Evolutionary conservation across 1,140 invertebrate genomes (phyloP).

Genomic region (Globodera ellingtonae): DNA sequence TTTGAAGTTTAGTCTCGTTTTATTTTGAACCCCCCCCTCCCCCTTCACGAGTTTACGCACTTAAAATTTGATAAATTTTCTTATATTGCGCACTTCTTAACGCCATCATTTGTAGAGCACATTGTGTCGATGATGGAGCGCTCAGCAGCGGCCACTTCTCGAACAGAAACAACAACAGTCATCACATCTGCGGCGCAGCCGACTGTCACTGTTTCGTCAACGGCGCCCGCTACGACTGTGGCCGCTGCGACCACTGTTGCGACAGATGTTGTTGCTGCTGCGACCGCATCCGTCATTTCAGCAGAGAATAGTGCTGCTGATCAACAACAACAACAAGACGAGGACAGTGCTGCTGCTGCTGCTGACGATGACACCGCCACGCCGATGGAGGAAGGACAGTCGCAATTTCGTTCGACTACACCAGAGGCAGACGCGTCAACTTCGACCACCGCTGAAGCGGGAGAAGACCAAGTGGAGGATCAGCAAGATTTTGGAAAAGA

Average conservation of each 20-base stretch:
- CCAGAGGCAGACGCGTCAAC: not conserved
- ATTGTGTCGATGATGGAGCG: conserved; percentile 13
- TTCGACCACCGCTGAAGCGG: not conserved
- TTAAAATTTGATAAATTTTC: too few species aligned
- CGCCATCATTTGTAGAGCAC: not conserved
- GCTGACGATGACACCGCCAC: not conserved
- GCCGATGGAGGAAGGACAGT: not conserved
- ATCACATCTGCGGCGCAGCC: not conserved
- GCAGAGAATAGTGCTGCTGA: not conserved
- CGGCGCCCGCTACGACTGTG: not conserved
- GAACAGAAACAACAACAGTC: conserved; percentile 2
- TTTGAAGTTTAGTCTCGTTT: too few species aligned
- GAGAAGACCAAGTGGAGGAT: not conserved
- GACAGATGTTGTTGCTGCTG: conserved; percentile 10
- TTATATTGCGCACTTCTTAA: too few species aligned
- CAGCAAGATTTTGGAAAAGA: not conserved
- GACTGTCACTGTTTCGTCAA: not conserved
- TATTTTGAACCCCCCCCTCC: too few species aligned
- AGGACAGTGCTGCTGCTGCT: not conserved
- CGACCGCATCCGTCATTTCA: not conserved
- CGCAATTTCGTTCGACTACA: not conserved
- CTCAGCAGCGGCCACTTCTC: conserved; percentile 11
- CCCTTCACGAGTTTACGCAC: too few species aligned
- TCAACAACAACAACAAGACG: too few species aligned
- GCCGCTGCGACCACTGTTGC: not conserved